Percentiles rank a stretch among this genome's conserved stretches.
Evolutionary conservation across 1,140 invertebrate species (phyloP).

Genomic region (Trachymyrmex cornetzi): DNA sequence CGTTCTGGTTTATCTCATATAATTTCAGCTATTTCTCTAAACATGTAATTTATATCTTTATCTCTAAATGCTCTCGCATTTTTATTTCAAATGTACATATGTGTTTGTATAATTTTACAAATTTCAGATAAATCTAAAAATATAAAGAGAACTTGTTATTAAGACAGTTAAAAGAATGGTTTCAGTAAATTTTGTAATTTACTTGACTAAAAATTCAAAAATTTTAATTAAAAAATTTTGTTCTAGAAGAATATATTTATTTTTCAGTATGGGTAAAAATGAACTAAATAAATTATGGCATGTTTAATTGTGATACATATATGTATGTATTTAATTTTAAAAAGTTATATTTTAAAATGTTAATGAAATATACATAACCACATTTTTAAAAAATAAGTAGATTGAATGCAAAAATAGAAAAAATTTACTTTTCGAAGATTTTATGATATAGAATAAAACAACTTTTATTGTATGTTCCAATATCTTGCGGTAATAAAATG

Average conservation of each 20-base stretch:
- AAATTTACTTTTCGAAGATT: neutral
- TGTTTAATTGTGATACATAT: neutral
- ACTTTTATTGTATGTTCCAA: neutral
- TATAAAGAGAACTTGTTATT: neutral
- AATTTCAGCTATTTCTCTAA: conserved; percentile 49
- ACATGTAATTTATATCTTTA: conserved; percentile 18
- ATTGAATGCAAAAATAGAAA: neutral
- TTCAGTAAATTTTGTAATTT: neutral
- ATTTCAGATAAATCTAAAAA: neutral
- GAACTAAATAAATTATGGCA: neutral
- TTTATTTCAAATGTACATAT: conserved; percentile 8
- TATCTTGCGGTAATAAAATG: neutral
- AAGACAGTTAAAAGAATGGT: neutral
- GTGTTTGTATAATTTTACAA: neutral
- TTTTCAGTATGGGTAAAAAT: neutral
- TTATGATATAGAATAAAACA: neutral
- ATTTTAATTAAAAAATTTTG: neutral
- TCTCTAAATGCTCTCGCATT: neutral
- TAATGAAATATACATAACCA: neutral
- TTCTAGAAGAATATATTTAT: neutral
- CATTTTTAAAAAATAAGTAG: neutral
- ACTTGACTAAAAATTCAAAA: neutral
- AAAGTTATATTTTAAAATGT: no score
- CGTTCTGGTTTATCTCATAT: neutral
- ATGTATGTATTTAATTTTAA: neutral